Evolutionary conservation across 2,113 vertebrate genomes (phyloP).

Genomic region (Paradoxurus hermaphroditus): DNA sequence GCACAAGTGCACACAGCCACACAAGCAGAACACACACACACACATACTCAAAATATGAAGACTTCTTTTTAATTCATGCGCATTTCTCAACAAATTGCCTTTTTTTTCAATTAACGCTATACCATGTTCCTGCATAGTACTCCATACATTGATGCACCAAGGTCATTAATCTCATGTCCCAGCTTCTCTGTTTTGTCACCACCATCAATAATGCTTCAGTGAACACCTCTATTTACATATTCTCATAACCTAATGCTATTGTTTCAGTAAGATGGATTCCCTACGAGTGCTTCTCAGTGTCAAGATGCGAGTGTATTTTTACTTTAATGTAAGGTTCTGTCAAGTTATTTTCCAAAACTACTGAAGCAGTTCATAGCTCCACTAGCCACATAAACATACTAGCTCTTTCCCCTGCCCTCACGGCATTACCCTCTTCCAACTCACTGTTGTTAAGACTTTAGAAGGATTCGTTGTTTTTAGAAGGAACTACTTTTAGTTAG

Average conservation of each 20-base stretch:
- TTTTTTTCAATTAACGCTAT: neutral
- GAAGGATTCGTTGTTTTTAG: neutral
- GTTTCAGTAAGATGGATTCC: neutral
- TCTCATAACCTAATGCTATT: neutral
- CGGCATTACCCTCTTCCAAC: neutral
- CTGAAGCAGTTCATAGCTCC: neutral
- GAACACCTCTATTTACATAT: neutral
- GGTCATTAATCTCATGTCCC: fast-evolving
- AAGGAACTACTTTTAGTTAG: neutral
- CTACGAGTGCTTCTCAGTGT: neutral
- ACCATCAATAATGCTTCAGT: neutral
- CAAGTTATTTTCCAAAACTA: neutral
- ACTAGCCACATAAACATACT: neutral
- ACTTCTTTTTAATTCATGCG: neutral
- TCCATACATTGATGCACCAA: neutral
- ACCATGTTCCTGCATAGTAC: fast-evolving
- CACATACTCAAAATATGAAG: neutral
- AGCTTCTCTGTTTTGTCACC: neutral
- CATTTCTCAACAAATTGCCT: neutral
- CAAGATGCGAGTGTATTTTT: neutral
- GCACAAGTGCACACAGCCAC: neutral
- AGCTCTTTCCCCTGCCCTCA: neutral
- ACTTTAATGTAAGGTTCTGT: neutral
- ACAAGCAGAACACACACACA: neutral
- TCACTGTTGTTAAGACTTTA: neutral